Evolutionary conservation across 2,113 vertebrate genomes (phyloP).

Genomic region (Barnardius zonarius): DNA sequence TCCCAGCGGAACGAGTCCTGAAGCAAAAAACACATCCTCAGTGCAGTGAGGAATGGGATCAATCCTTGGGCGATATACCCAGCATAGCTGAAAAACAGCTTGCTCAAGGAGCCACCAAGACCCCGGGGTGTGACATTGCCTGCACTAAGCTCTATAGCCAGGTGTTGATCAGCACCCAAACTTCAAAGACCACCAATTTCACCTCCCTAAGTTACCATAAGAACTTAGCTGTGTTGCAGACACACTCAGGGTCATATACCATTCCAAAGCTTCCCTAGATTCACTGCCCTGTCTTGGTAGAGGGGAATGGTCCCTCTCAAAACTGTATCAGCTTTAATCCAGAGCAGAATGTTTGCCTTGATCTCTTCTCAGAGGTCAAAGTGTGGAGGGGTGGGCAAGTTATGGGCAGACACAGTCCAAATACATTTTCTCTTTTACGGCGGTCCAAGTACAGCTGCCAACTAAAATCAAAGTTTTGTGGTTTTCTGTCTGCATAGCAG

Average conservation of each 20-base stretch:
- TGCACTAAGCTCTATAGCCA: background rate
- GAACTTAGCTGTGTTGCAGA: background rate
- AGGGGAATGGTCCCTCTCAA: background rate
- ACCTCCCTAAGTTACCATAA: background rate
- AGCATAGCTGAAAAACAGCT: background rate
- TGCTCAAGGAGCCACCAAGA: background rate
- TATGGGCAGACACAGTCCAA: slow-evolving; percentile 11
- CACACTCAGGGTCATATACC: background rate
- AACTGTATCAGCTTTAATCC: background rate
- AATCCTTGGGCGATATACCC: background rate
- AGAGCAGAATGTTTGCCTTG: background rate
- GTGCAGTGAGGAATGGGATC: background rate
- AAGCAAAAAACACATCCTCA: background rate
- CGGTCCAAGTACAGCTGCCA: slow-evolving; percentile 39
- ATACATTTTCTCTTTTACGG: slow-evolving; percentile 38
- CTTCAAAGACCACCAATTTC: background rate
- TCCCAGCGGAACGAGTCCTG: background rate
- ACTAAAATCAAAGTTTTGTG: slow-evolving; percentile 46
- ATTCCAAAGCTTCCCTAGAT: background rate
- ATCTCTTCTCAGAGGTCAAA: slow-evolving; percentile 5
- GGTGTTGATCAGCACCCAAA: background rate
- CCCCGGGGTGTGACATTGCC: too few relatives aligned
- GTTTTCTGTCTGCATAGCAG: slow-evolving; percentile 60
- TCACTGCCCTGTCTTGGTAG: background rate
- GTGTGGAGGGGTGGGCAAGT: background rate